A percentile compares a stretch with the other conserved stretches of the same genome.
Conservation (phyloP, 1,140 invertebrate species). For the Steinernema khuongi region DNA sequence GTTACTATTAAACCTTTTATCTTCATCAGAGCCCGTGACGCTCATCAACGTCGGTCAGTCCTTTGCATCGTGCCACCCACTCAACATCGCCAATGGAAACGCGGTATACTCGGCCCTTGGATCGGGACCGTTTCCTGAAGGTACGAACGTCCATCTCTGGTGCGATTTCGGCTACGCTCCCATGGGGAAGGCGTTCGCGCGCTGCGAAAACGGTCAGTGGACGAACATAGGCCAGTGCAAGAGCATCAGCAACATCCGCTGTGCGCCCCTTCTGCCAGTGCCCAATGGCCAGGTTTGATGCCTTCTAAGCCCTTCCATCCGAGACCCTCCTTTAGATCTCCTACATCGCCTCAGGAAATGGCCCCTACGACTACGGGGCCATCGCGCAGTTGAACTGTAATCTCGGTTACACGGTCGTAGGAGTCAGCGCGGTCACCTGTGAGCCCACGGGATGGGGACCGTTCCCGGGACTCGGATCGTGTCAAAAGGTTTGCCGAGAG, state of each 20-base stretch:
- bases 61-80: not conserved
- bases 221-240: not conserved
- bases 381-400: not conserved
- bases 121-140: not conserved
- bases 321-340: not conserved
- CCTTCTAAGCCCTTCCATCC: not conserved
- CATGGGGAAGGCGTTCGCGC: not conserved
- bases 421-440: not conserved
- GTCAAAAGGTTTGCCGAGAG: constrained; percentile 1
- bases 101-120: not conserved
- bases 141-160: not conserved
- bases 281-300: not conserved
- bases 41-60: not conserved
- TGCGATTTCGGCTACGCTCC: not conserved
- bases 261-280: not conserved
- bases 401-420: constrained; percentile 1
- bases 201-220: constrained; percentile 2
- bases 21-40: too few species aligned
- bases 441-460: not conserved
- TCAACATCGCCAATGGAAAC: not conserved
- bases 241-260: not conserved
- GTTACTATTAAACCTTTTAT: too few species aligned
- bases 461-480: not conserved
- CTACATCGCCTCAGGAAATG: not conserved
- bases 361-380: constrained; percentile 11